Base-by-base conservation (phyloP, 2,113 vertebrate species). In the Porphyrio hochstetteri region DNA sequence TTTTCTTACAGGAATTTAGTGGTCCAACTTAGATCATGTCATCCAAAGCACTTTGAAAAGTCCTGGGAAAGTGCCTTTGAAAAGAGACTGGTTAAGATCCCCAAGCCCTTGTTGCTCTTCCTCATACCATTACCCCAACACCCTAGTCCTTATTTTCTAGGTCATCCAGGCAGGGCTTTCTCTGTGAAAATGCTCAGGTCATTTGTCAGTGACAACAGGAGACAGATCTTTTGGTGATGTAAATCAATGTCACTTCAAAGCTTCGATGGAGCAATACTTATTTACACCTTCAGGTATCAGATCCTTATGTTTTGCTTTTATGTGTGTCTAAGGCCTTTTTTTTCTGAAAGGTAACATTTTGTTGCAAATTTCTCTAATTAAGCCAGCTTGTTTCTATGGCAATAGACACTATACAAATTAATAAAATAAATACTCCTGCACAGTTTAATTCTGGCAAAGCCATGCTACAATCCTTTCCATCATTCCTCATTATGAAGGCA, bases 211-310 rank as follows among this genome's bases (percentile, higher is more conserved):
- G 90, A 93, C 96, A 95, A 86, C 65, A 74, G 75, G 36, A 90
- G 93, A 59, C 2, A 4, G 86, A 94, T 96, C 96, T 94, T 89
- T 92, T 63, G 88, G 81, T 87, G 93, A 94, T 87, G 92, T 93
- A 96, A 96, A 97, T 96, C 93, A 95, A 82, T 91, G 96, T 96
- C 96, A 96, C 91, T 96, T 96, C 95, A 95, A 96, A 96, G 95
- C 94, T 65, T 67, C 74, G 31, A 14, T 23, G 56, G 50, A 92
- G 90, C 21, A 7, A 87, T 76, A 60, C 61, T 94, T 94, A 91
- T 94, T 96, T 93, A 96, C 93, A 95, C 88, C 94, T 93, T 53
- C 91, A 76, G 78, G 46, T 79, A 95, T 50, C 95, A 94, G 92
- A 81, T 84, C 88, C 77, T 61, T 28, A 11, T 10, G 69, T 38